phyloP scores from a whole-genome alignment of 23 tunicate genomes.

The Phallusia fumigata region DNA sequence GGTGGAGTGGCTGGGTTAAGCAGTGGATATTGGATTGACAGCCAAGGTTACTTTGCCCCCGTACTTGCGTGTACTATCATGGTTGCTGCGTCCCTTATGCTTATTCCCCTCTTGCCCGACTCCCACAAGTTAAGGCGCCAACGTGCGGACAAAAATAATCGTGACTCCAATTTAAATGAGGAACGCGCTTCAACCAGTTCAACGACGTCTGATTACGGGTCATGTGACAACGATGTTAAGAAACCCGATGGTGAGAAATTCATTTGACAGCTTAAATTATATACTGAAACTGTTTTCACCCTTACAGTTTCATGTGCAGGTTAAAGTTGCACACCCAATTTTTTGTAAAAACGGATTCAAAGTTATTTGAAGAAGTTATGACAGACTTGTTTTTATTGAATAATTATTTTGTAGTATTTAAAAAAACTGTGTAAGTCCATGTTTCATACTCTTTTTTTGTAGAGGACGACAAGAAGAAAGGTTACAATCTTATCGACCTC shows the following conservation, averaged over 20 bases:
- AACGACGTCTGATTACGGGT: background rate
- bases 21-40: slow-evolving; percentile 73
- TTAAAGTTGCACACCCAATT: too few species aligned
- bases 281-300: too few species aligned
- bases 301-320: too few species aligned
- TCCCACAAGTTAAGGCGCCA: slow-evolving; percentile 17
- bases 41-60: slow-evolving; percentile 60
- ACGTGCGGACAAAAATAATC: background rate
- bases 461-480: background rate
- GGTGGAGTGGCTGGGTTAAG: slow-evolving; percentile 69
- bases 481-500: slow-evolving; percentile 28
- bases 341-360: too few species aligned
- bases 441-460: too few species aligned
- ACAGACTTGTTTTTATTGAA: too few species aligned
- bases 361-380: too few species aligned
- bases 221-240: background rate
- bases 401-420: too few species aligned
- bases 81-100: slow-evolving; percentile 6
- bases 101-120: slow-evolving; percentile 52
- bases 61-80: slow-evolving; percentile 29
- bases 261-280: too few species aligned
- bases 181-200: background rate
- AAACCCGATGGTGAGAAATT: background rate
- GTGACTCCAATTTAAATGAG: background rate
- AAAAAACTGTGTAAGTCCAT: too few species aligned